Percentiles rank a stretch among this genome's conserved stretches.
Evolutionary conservation across 1,140 invertebrate species (phyloP).

Genomic region (Bombus picipes): DNA sequence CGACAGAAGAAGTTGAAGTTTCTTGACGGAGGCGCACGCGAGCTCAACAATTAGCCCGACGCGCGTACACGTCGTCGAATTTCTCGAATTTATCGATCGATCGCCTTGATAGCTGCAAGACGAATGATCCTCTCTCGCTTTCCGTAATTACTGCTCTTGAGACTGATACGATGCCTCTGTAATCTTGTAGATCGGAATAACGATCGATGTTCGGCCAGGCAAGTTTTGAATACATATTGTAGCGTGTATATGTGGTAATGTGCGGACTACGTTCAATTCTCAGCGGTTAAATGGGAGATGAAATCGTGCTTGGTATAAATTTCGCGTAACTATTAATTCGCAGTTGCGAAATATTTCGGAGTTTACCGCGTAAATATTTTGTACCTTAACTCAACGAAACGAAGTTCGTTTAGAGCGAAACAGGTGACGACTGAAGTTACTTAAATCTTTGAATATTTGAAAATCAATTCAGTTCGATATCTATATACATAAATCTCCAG

Average conservation of each 20-base stretch:
- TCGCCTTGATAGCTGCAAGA: constrained; percentile 38
- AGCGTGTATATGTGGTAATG: background rate
- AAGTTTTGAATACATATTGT: background rate
- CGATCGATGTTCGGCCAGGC: background rate
- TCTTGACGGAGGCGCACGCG: constrained; percentile 26
- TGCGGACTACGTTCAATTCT: background rate
- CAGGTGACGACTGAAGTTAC: too few relatives aligned
- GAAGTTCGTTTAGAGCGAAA: too few relatives aligned
- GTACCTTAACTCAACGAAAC: too few relatives aligned
- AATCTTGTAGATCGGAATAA: background rate
- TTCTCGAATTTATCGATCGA: constrained; percentile 49
- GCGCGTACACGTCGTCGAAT: constrained; percentile 38
- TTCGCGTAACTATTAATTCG: background rate
- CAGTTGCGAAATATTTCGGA: background rate
- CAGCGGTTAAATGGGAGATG: background rate
- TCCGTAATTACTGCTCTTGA: constrained; percentile 26
- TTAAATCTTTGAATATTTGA: too few relatives aligned
- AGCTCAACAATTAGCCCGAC: constrained; percentile 34
- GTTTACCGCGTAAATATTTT: too few relatives aligned
- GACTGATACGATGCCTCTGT: background rate
- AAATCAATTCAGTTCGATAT: too few relatives aligned
- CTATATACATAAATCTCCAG: too few relatives aligned
- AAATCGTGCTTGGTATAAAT: too few relatives aligned
- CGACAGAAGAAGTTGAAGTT: constrained; percentile 31
- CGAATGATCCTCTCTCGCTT: constrained; percentile 15